phyloP scores from a whole-genome alignment of 2,113 vertebrate genomes.

The Campylomormyrus tamandua region DNA sequence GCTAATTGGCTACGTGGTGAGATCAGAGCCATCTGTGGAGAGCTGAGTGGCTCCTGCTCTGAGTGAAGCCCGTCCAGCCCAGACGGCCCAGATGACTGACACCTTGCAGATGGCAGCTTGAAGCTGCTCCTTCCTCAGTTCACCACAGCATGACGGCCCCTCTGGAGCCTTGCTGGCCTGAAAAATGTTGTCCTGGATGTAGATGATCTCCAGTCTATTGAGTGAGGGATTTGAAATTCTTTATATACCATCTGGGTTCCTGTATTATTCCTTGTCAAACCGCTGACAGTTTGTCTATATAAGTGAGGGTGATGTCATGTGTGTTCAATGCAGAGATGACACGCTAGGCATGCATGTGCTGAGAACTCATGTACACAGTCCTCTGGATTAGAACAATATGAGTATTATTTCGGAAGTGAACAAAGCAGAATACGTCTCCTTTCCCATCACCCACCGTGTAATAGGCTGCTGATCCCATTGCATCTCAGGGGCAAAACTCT shows the following conservation, averaged over 20 bases:
- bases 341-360: background rate
- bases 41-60: background rate
- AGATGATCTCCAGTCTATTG: background rate
- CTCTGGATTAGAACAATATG: conserved; percentile 28
- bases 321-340: background rate
- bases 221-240: background rate
- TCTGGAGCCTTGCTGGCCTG: background rate
- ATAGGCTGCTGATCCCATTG: conserved; percentile 25
- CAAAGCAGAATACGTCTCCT: conserved; percentile 25
- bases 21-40: conserved; percentile 28
- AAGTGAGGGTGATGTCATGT: background rate
- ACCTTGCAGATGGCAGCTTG: conserved; percentile 4
- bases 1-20: conserved; percentile 37
- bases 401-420: conserved; percentile 29
- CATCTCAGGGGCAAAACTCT: conserved; percentile 12
- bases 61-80: background rate
- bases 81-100: conserved; percentile 4
- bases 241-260: background rate
- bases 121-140: background rate
- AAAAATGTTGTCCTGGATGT: background rate
- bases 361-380: background rate
- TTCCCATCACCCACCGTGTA: conserved; percentile 28
- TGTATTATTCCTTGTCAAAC: background rate
- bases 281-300: background rate
- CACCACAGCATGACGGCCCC: background rate